Evolutionary conservation across 2,888 invertebrate genomes (phyloP).

Genomic region (Eurytoma adleriae): DNA sequence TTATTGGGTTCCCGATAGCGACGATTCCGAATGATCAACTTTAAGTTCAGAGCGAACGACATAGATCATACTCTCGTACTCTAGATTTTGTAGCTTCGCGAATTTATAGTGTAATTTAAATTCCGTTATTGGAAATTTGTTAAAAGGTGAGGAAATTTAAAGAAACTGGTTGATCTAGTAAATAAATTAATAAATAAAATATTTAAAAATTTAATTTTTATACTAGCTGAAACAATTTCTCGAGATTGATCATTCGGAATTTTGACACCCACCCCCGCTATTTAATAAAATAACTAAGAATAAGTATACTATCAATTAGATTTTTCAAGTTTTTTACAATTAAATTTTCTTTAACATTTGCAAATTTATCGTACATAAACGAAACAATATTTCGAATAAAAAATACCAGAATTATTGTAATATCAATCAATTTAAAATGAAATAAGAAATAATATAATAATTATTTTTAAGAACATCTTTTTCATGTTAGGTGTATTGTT

Average conservation of each 20-base stretch:
- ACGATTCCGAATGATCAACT: constrained; percentile 42
- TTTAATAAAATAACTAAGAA: constrained; percentile 3
- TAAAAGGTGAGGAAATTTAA: too few species aligned
- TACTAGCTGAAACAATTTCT: too few species aligned
- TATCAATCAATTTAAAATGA: background rate
- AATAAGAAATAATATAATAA: background rate
- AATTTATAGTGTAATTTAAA: too few species aligned
- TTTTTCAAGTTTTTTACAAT: constrained; percentile 28
- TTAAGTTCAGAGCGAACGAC: background rate
- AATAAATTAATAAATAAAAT: too few species aligned
- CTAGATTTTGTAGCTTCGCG: too few species aligned
- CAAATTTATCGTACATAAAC: too few species aligned
- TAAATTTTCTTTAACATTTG: background rate
- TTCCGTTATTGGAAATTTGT: too few species aligned
- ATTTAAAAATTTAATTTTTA: too few species aligned
- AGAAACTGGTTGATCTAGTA: too few species aligned
- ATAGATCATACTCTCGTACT: too few species aligned
- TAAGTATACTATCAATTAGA: constrained; percentile 38
- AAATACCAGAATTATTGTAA: too few species aligned
- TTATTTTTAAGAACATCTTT: background rate
- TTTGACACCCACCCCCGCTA: constrained; percentile 24
- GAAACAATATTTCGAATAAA: too few species aligned
- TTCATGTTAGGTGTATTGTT: background rate
- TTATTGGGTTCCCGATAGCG: constrained; percentile 18
- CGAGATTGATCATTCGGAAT: constrained; percentile 44